Evolutionary conservation across 2,113 vertebrate species (phyloP).

Genomic region (Otis tarda): DNA sequence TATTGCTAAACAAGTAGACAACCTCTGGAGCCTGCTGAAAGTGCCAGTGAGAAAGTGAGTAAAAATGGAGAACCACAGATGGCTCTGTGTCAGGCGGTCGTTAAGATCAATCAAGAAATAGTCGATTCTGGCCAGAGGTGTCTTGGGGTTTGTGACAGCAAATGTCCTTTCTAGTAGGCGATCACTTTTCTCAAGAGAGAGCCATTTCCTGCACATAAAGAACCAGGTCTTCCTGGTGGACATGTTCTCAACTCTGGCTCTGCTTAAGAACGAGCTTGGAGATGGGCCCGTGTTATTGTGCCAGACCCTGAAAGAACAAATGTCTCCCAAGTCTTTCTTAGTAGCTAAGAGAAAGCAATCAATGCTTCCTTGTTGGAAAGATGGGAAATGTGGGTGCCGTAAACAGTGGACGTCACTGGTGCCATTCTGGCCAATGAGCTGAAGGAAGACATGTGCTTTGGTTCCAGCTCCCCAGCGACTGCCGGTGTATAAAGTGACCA

Average conservation of each 20-base stretch:
- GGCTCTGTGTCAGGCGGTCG: not conserved
- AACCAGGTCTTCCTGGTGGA: conserved; percentile 60
- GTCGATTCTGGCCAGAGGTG: conserved; percentile 23
- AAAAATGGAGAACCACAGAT: conserved; percentile 73
- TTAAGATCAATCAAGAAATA: conserved; percentile 65
- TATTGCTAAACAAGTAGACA: conserved; percentile 68
- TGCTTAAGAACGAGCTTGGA: conserved; percentile 75
- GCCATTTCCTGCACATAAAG: conserved; percentile 75
- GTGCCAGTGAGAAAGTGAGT: not conserved
- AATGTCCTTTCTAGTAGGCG: conserved; percentile 40
- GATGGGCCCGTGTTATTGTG: conserved; percentile 51
- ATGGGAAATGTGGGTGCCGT: conserved; percentile 19
- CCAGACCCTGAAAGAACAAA: conserved; percentile 67
- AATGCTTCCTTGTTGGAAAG: conserved; percentile 47
- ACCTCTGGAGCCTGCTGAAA: conserved; percentile 69
- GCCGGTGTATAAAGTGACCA: conserved; percentile 76
- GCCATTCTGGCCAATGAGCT: conserved; percentile 17
- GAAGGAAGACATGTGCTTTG: conserved; percentile 64
- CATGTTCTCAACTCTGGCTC: conserved; percentile 69
- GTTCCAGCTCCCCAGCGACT: conserved; percentile 68
- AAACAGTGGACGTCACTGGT: conserved; percentile 59
- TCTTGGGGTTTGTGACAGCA: not conserved
- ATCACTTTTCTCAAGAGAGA: conserved; percentile 11
- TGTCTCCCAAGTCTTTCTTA: conserved; percentile 58
- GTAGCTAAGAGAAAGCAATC: conserved; percentile 72